Conservation (phyloP, 1,140 invertebrate genomes). For the Adelges cooleyi region DNA sequence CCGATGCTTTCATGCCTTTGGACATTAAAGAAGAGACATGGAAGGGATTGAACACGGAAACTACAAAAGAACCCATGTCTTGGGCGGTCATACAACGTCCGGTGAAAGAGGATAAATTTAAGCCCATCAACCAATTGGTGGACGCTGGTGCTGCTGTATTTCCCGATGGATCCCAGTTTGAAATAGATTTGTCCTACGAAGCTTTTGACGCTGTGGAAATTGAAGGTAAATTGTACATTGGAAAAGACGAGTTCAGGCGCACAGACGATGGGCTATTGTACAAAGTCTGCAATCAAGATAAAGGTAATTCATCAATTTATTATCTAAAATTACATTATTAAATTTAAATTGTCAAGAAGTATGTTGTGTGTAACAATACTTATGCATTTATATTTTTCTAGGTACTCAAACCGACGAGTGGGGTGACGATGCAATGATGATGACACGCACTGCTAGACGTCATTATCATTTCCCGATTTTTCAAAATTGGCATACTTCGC, state of each 20-base stretch:
- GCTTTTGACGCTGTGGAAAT: slow-evolving; percentile 17
- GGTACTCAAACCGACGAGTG: slow-evolving; percentile 20
- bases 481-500: slow-evolving; percentile 20
- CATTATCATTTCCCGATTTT: slow-evolving; percentile 25
- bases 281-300: slow-evolving; percentile 26
- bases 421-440: neutral
- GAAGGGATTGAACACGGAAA: neutral
- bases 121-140: slow-evolving; percentile 19
- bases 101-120: slow-evolving; percentile 24
- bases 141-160: slow-evolving; percentile 23
- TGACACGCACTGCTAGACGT: slow-evolving; percentile 15
- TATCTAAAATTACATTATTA: neutral
- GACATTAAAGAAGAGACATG: slow-evolving; percentile 21
- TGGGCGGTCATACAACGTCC: slow-evolving; percentile 24
- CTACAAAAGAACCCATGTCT: slow-evolving; percentile 12
- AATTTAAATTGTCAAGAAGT: too few species aligned
- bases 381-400: neutral
- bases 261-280: slow-evolving; percentile 22
- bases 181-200: slow-evolving; percentile 24
- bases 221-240: slow-evolving; percentile 24
- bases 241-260: slow-evolving; percentile 22
- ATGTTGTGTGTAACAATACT: too few species aligned
- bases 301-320: slow-evolving; percentile 15
- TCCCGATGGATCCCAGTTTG: slow-evolving; percentile 24
- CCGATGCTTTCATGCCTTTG: slow-evolving; percentile 20